Evolutionary conservation across 2,113 vertebrate genomes (phyloP), one percentile per base, ranked within the genome.

Genomic region (Saguinus midas): DNA sequence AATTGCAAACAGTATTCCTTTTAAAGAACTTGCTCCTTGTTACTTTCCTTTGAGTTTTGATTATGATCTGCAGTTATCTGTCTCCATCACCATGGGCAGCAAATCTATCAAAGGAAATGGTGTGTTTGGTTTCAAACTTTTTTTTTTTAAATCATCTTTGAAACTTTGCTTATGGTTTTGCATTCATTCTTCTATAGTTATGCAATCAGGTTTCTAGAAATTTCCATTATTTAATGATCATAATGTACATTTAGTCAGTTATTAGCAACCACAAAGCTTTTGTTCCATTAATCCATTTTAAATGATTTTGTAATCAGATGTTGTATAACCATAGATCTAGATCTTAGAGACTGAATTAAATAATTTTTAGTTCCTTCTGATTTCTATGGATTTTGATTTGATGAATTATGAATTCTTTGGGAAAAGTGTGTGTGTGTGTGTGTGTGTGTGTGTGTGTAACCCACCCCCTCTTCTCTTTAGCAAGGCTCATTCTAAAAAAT

Each of bases 291-390:
- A 50, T 35, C 32, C 16, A 40, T 57, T 66, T 88, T 57, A 72
- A 92, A 89, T 25, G 21, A 37, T 16, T 27, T 43, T 73, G 1
- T 80, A 57, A 79, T 57, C 11, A 78, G 68, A 58, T 55, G 48
- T 18, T 32, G 8, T 5, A 82, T 64, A 86, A 10, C 5, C 79
- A 78, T 55, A 80, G 17, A 48, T 81, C 21, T n/a, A 58, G 16
- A 52, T 52, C 52, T 52, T 85, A 87, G 16, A 72, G 13, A 94
- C 3, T 80, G 40, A 92, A 89, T 79, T 84, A 73, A 75, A 90
- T 61, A 48, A 25, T 55, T 45, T 72, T 21, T 72, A 57, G 3
- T 64, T 94, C 14, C 17, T 27, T 91, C 23, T 82, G 4, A 0
- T 85, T 50, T 92, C 40, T 45, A 5, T 92, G 20, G 11, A 86